A percentile compares a stretch with the other conserved stretches of the same genome.
Evolutionary conservation across 2,797 vertebrate genomes (phyloP).

Genomic region (Microhierax caerulescens): DNA sequence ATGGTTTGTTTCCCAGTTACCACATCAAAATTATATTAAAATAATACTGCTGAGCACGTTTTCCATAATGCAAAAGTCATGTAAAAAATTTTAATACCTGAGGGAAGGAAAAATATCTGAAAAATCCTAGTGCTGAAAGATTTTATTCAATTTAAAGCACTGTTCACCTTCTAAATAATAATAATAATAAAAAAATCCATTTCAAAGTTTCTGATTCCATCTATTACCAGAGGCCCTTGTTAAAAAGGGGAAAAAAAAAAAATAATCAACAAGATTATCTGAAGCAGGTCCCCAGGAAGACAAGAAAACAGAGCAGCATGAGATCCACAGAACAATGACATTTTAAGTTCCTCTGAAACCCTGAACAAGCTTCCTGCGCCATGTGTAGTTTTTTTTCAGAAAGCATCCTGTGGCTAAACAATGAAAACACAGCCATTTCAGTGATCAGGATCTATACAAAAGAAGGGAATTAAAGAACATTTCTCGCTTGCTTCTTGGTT

Average conservation of each 20-base stretch:
- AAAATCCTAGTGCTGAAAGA: neutral
- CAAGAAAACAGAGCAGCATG: neutral
- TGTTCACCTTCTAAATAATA: neutral
- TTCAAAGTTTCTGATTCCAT: neutral
- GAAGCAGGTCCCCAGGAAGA: neutral
- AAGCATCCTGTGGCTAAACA: conserved; percentile 29
- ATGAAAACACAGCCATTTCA: neutral
- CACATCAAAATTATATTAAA: neutral
- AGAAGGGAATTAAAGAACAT: neutral
- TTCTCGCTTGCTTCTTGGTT: neutral
- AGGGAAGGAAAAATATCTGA: fast-evolving
- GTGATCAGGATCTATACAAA: neutral
- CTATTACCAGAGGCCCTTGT: neutral
- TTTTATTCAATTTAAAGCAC: neutral
- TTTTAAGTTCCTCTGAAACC: neutral
- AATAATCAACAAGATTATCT: neutral
- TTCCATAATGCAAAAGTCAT: neutral
- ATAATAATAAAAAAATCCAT: neutral
- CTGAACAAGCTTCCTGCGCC: neutral
- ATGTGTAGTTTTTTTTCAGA: neutral
- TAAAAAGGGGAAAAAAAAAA: neutral
- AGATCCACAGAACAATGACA: neutral
- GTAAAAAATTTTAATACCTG: fast-evolving
- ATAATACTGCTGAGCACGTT: neutral
- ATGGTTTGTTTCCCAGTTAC: neutral